These are phyloP conservation scores for Leptinotarsa juncta DNA, from an alignment of 2,888 invertebrate species.

Conservation along the genomic window DNA sequence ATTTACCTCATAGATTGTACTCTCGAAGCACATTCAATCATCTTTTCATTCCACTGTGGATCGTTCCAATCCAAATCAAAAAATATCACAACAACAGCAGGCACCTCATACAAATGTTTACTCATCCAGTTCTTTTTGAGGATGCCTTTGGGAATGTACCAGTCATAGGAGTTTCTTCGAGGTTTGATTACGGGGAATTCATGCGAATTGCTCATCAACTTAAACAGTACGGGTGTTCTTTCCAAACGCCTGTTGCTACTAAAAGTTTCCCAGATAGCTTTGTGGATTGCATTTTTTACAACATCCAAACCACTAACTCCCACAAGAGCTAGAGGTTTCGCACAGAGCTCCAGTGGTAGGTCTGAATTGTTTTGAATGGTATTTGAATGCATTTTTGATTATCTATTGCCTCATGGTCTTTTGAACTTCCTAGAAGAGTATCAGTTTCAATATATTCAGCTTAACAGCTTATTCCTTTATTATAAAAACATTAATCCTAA, in stretches of 20 bases:
- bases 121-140: slow-evolving; percentile 95
- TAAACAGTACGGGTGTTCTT: slow-evolving; percentile 85
- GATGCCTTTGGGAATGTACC: slow-evolving; percentile 95
- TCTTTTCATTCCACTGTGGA: slow-evolving; percentile 92
- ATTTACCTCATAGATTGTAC: slow-evolving; percentile 80
- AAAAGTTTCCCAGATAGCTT: slow-evolving; percentile 94
- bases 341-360: slow-evolving; percentile 85
- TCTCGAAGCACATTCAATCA: slow-evolving; percentile 91
- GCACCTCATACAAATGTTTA: slow-evolving; percentile 90
- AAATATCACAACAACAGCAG: slow-evolving; percentile 94
- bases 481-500: too few species aligned
- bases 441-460: not conserved
- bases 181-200: slow-evolving; percentile 90
- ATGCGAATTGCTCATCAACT: slow-evolving; percentile 82
- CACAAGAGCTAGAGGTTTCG: slow-evolving; percentile 87
- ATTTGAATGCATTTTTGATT: slow-evolving; percentile 46
- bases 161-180: slow-evolving; percentile 91
- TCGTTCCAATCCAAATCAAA: slow-evolving; percentile 99
- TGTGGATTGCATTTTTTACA: slow-evolving; percentile 86
- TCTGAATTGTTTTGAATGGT: slow-evolving; percentile 54
- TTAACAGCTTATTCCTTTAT: too few species aligned
- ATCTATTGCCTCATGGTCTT: not conserved
- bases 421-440: not conserved
- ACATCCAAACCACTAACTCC: slow-evolving; percentile 91
- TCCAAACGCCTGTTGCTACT: slow-evolving; percentile 84